phyloP scores from a whole-genome alignment of 2,113 vertebrate genomes.

The Eudorcas thomsonii region DNA sequence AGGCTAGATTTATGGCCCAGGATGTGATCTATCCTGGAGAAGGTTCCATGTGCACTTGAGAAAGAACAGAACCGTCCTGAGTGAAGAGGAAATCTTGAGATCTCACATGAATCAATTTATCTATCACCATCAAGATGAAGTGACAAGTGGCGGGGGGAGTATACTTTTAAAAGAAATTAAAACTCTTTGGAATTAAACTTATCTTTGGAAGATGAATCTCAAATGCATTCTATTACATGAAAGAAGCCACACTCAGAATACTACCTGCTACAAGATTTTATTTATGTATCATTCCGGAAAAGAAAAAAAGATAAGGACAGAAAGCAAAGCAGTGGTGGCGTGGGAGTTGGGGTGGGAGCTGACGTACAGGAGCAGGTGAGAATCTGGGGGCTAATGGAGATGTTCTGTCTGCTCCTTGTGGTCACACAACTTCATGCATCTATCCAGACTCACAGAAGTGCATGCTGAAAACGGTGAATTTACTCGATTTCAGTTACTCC shows the following conservation, averaged over 20 bases:
- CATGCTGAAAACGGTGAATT: background rate
- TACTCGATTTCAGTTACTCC: background rate
- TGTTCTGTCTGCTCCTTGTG: background rate
- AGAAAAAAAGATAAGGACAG: background rate
- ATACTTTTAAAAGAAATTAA: background rate
- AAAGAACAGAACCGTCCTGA: background rate
- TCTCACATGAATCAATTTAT: background rate
- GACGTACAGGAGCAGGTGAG: too few species aligned
- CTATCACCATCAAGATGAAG: background rate
- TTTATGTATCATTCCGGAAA: background rate
- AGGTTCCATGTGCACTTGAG: too few species aligned
- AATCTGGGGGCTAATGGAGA: background rate
- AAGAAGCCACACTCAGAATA: background rate
- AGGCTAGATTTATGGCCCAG: too few species aligned
- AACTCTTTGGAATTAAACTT: background rate
- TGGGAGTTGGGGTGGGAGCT: background rate
- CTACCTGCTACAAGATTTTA: background rate
- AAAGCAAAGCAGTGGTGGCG: background rate
- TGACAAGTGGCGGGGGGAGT: background rate
- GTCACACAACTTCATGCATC: background rate
- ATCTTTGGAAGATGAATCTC: background rate
- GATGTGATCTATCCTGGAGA: too few species aligned
- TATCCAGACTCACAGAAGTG: background rate
- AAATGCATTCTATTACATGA: background rate
- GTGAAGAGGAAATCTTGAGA: background rate